Evolutionary conservation across 1,140 invertebrate species (phyloP), one percentile per base, ranked within the genome.

Genomic region (Myzus persicae): DNA sequence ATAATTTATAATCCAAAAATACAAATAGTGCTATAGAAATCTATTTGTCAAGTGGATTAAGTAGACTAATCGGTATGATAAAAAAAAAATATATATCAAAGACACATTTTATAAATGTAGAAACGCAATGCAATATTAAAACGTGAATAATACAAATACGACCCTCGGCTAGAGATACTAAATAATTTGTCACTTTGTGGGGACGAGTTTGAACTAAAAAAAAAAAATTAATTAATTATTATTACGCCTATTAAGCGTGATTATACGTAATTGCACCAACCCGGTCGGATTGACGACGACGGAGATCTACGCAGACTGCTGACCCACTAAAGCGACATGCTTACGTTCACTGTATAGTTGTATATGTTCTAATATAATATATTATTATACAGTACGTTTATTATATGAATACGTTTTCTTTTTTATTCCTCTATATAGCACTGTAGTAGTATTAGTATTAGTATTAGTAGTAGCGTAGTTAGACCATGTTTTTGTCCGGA

Each of bases 401-500:
- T 76, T 76, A 76, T 76, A 76, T 40, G 40, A 85, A 31, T 84
- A 84, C 9, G 24, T 87, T 51, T 89, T 89, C 54, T 24, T 9
- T 89, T 44, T 14, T 36, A 31, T 36, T 24, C 11, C 36, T 0
- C 9, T 51, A 11, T 11, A 11, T 22, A 46, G 18, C 4, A 42
- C 36, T 42, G 51, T 42, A 51, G 40, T 48, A 44, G 42, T 44
- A 44, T 6, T 44, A 44, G 42, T 44, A 44, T 6, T 44, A 44
- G 42, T 44, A 44, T 0, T 44, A 44, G 42, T 9, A 44, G 2
- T 18, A 18, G 46, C 18, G 48, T 14, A 51, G 40, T 48, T 46
- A 48, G 40, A 59, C 44, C 87, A 46, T 84, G 91, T 93, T 93
- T 85, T 84, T 82, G 90, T 48, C 18, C 36, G 14, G 91, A 51